Percentiles rank a stretch among this genome's conserved stretches.
Evolutionary conservation across 2,113 vertebrate species (phyloP).

Genomic region (Calidris pugnax): DNA sequence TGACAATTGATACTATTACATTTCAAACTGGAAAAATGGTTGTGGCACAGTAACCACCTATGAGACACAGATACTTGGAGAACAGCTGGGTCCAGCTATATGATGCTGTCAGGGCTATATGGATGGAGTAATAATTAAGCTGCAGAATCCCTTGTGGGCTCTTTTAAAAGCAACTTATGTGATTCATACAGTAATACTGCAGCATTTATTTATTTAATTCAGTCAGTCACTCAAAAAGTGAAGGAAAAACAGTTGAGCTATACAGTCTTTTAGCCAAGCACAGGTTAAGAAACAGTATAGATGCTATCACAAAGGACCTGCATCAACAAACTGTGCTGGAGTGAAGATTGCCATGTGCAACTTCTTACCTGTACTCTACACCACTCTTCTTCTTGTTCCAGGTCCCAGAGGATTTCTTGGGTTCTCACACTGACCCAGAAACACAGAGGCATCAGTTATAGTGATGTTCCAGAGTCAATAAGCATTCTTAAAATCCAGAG

Average conservation of each 20-base stretch:
- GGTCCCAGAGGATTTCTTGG: neutral
- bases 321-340: neutral
- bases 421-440: neutral
- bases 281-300: neutral
- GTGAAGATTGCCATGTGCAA: neutral
- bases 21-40: neutral
- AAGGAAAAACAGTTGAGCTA: neutral
- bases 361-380: neutral
- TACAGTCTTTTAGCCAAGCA: neutral
- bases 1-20: neutral
- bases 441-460: neutral
- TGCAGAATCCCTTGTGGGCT: accelerated
- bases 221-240: neutral
- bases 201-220: neutral
- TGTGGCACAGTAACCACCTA: neutral
- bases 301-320: neutral
- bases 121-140: neutral
- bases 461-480: neutral
- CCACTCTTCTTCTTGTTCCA: neutral
- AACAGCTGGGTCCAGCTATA: neutral
- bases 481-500: neutral
- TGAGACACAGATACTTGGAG: neutral
- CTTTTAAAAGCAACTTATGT: neutral
- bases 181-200: neutral
- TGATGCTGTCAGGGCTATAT: neutral